phyloP scores from a whole-genome alignment of 92 coral and sea anemone species.

The Plumapathes pennacea region DNA sequence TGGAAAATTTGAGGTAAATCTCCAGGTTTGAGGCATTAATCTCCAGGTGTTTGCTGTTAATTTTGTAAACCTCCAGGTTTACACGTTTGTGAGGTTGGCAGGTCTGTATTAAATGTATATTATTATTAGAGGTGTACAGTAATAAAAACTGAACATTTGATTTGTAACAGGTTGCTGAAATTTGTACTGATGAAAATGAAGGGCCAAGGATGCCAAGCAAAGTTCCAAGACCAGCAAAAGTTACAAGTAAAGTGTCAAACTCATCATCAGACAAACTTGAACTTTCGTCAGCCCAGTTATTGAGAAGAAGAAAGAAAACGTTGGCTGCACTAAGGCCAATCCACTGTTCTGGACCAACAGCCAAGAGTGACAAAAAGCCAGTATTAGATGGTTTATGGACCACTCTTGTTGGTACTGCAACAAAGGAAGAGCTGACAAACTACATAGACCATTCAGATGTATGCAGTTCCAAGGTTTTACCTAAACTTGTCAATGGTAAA shows the following conservation, averaged over 20 bases:
- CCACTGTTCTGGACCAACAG: slow-evolving; percentile 12
- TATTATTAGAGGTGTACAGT: no score
- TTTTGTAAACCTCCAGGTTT: no score
- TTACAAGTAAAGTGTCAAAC: slow-evolving; percentile 14
- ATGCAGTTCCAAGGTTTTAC: slow-evolving; percentile 38
- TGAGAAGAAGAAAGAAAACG: slow-evolving; percentile 15
- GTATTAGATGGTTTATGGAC: slow-evolving; percentile 61
- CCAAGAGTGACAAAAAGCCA: slow-evolving; percentile 11
- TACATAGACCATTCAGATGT: slow-evolving; percentile 39
- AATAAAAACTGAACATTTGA: not conserved
- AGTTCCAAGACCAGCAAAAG: slow-evolving; percentile 7
- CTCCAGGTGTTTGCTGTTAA: no score
- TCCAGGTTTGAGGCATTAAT: no score
- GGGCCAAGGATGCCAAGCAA: slow-evolving; percentile 1
- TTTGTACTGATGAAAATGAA: slow-evolving; percentile 13
- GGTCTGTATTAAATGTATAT: no score
- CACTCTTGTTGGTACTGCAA: slow-evolving; percentile 41
- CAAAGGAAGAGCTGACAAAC: slow-evolving; percentile 26
- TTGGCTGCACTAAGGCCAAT: slow-evolving; percentile 25
- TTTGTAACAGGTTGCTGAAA: slow-evolving; percentile 18
- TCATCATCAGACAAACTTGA: slow-evolving; percentile 16
- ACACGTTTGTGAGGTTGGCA: no score
- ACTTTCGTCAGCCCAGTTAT: slow-evolving; percentile 21
- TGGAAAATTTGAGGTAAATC: no score
- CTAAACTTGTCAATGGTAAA: slow-evolving; percentile 33